Conservation (phyloP, 2,797 vertebrate genomes). For the Spea hammondii region DNA sequence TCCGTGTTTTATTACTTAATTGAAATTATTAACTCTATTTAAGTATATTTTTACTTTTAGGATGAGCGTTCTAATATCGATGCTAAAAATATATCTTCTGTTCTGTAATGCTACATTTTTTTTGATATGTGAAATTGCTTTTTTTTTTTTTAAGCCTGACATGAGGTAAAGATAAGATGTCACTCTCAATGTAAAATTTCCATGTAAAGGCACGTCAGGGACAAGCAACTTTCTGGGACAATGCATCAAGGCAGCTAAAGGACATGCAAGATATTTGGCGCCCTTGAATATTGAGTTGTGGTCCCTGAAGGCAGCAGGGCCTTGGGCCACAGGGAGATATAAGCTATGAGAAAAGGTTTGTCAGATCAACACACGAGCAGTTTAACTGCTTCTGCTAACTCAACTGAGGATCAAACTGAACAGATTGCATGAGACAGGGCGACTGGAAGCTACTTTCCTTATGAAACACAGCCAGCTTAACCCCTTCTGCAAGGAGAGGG, state of each 20-base stretch:
- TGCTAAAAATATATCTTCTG: too few relatives aligned
- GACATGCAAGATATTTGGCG: constrained; percentile 30
- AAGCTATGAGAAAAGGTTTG: constrained; percentile 45
- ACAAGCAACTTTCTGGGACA: background rate
- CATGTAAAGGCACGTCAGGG: background rate
- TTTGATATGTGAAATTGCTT: too few relatives aligned
- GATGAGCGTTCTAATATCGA: too few relatives aligned
- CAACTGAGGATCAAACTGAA: constrained; percentile 39
- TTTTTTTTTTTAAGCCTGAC: too few relatives aligned
- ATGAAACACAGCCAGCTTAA: constrained; percentile 19
- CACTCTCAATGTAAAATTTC: background rate
- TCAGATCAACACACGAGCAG: constrained; percentile 40
- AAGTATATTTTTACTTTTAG: too few relatives aligned
- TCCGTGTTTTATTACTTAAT: too few relatives aligned
- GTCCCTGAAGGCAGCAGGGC: constrained; percentile 24
- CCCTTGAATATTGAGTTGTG: constrained; percentile 34
- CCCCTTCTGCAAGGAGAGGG: background rate
- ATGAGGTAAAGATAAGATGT: too few relatives aligned
- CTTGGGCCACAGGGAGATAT: constrained; percentile 35
- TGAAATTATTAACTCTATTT: too few relatives aligned
- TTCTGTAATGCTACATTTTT: too few relatives aligned
- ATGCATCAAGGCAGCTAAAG: constrained; percentile 14
- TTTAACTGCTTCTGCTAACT: constrained; percentile 44
- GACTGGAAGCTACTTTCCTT: constrained; percentile 25
- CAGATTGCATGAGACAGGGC: constrained; percentile 38